Evolutionary conservation across 2,888 invertebrate genomes (phyloP), one percentile per base, ranked within the genome.

Genomic region (Thumatha senex): DNA sequence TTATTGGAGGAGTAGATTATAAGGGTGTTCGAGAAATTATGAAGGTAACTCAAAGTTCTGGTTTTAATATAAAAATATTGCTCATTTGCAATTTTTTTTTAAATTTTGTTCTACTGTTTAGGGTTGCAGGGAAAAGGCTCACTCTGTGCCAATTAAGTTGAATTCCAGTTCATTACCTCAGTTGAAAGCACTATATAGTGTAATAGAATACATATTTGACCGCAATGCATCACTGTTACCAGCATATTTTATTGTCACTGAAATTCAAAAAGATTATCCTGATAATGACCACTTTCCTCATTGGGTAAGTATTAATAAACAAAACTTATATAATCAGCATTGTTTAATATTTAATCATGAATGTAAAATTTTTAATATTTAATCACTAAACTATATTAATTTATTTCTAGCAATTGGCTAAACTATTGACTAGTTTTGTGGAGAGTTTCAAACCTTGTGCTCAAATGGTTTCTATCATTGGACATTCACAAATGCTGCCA

Each of bases 401-500:
- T 61, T 50, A 46, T 92, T 92, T 24, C 46, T 79, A 96, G 96
- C 96, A 96, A 93, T 88, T 99, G 40, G 96, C 98, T 31, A 94
- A 95, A 74, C 84, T 98, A 24, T 93, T 99, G 75, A 96, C 97
- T 2, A 95, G 95, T 76, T 98, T 98, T 83, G 96, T 98, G 3
- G 97, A 98, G 78, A 97, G 97, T 84, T 99, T 99, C 82, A 94
- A 97, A 60, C 95, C 96, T 11, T 96, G 97, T 55, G 98, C 98
- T 0, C 98, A 99, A 92, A 98, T 99, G 97, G 97, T 98, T 0
- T 96, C 98, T 0, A 96, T 98, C 49, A 95, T 97, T 61, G 97
- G 97, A 0, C 96, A 98, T 69, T 94, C 97, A 0, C 95, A 96
- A 75, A 96, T 99, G 96, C 85, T 98, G 45, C 99, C 99, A 0